phyloP scores from a whole-genome alignment of 2,888 invertebrate species.

The Archips crataeganus region DNA sequence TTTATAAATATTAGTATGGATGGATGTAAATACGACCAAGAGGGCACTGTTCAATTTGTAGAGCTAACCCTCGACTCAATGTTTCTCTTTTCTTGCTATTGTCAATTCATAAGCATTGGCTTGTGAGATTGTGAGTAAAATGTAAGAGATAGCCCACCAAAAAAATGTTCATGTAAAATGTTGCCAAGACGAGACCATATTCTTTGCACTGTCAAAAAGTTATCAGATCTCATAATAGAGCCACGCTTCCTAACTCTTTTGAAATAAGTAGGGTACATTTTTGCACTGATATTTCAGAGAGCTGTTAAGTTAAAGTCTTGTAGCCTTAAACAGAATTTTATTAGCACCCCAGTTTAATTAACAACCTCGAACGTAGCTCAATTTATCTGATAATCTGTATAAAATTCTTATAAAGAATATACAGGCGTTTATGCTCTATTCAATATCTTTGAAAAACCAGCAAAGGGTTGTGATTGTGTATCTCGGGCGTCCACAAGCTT shows the following conservation, averaged over 20 bases:
- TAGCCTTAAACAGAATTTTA: not conserved
- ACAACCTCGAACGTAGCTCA: not conserved
- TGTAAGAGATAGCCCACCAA: too few species aligned
- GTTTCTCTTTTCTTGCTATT: too few species aligned
- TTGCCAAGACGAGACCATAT: too few species aligned
- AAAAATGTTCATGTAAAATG: too few species aligned
- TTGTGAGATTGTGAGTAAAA: too few species aligned
- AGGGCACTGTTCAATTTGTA: too few species aligned
- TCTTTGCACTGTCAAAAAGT: too few species aligned
- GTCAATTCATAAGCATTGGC: too few species aligned
- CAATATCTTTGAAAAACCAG: slow-evolving; percentile 71
- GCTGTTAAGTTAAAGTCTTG: not conserved
- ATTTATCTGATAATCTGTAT: slow-evolving; percentile 41
- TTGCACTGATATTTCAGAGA: not conserved
- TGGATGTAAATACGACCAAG: too few species aligned
- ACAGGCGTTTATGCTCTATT: slow-evolving; percentile 47
- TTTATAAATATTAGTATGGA: too few species aligned
- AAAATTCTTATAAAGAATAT: slow-evolving; percentile 45
- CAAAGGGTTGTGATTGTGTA: slow-evolving; percentile 70
- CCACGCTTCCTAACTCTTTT: not conserved
- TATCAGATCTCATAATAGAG: too few species aligned
- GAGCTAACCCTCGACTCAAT: too few species aligned
- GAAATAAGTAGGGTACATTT: not conserved
- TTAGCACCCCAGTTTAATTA: slow-evolving; percentile 2
- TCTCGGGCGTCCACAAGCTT: slow-evolving; percentile 59